A percentile compares a stretch with the other conserved stretches of the same genome.
Conservation (phyloP, 2,888 invertebrate species). For the Pristionchus entomophagus region DNA sequence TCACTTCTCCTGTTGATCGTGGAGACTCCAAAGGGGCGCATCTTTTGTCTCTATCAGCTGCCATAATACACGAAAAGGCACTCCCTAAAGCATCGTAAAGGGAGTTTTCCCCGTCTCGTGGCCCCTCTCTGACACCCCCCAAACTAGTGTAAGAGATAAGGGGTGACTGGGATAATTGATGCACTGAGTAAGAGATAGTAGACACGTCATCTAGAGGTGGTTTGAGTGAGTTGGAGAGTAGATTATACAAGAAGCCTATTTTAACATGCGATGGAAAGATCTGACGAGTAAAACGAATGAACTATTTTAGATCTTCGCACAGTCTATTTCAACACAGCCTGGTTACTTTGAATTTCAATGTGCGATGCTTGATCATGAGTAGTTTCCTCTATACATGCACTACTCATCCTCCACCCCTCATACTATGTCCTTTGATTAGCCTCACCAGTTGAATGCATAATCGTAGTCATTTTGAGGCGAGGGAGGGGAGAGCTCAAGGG, state of each 20-base stretch:
- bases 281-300: too few species aligned
- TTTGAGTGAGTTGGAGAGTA: too few species aligned
- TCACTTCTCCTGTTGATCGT: background rate
- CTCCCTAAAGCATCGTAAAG: constrained; percentile 33
- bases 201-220: background rate
- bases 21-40: background rate
- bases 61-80: constrained; percentile 10
- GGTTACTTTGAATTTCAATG: too few species aligned
- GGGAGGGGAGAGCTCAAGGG: background rate
- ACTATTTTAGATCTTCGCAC: too few species aligned
- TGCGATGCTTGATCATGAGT: background rate
- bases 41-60: constrained; percentile 39
- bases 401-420: background rate
- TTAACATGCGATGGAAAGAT: too few species aligned
- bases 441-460: constrained; percentile 13
- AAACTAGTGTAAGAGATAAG: constrained; percentile 16
- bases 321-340: too few species aligned
- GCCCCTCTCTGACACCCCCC: background rate
- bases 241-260: too few species aligned
- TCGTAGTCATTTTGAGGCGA: constrained; percentile 11
- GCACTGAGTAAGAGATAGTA: background rate
- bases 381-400: background rate
- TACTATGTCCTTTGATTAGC: background rate
- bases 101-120: background rate
- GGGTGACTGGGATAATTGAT: constrained; percentile 18